Evolutionary conservation across 2,113 vertebrate genomes (phyloP).

Genomic region (Orientallactaga bullata): DNA sequence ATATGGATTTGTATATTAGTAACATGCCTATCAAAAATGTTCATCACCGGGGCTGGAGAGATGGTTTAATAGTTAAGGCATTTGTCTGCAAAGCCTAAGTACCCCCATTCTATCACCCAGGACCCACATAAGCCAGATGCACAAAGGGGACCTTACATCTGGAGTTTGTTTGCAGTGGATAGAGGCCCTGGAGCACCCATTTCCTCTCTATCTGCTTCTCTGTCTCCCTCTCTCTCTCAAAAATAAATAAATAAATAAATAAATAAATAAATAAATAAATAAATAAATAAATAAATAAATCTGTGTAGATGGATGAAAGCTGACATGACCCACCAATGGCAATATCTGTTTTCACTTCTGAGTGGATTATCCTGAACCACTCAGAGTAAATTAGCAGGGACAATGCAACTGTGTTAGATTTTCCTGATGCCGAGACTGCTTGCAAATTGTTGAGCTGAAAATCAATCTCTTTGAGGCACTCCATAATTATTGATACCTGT

Average conservation of each 20-base stretch:
- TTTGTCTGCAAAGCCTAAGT: too few species aligned
- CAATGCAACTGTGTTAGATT: constrained; percentile 93
- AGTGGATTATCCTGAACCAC: constrained; percentile 95
- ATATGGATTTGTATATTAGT: background rate
- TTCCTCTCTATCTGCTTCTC: too few species aligned
- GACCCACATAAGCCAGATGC: too few species aligned
- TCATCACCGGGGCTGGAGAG: background rate
- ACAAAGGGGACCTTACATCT: too few species aligned
- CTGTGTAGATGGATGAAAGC: background rate
- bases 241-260: too few species aligned
- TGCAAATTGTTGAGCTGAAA: constrained; percentile 94
- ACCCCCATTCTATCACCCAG: too few species aligned
- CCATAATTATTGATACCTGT: constrained; percentile 69
- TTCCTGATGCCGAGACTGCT: constrained; percentile 93
- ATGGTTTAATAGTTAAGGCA: too few species aligned
- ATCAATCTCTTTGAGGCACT: constrained; percentile 93
- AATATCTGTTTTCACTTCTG: background rate
- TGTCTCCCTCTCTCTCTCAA: too few species aligned
- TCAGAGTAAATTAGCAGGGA: constrained; percentile 93
- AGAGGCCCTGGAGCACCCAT: too few species aligned
- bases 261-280: too few species aligned
- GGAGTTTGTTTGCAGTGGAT: too few species aligned
- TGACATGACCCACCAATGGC: background rate
- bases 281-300: too few species aligned
- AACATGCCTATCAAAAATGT: background rate